Evolutionary conservation across 2,113 vertebrate genomes (phyloP).

Genomic region (Phasianus colchicus): DNA sequence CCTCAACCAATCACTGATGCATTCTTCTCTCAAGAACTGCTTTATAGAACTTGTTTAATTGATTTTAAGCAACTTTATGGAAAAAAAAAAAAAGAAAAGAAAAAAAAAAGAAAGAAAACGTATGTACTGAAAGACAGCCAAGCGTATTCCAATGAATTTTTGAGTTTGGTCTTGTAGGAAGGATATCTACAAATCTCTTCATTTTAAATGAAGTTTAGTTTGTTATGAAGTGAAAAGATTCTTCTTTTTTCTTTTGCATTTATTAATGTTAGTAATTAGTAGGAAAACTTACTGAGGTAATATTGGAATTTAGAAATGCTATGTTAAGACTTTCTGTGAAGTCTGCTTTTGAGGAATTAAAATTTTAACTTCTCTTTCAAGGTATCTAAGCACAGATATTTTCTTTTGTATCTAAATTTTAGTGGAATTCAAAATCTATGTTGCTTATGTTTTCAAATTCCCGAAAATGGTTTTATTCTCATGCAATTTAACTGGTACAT

Average conservation of each 20-base stretch:
- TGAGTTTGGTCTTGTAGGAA: not conserved
- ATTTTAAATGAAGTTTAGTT: not conserved
- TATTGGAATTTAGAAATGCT: not conserved
- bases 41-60: not conserved
- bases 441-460: not conserved
- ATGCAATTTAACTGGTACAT: not conserved
- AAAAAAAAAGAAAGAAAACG: not conserved
- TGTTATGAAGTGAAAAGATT: not conserved
- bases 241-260: not conserved
- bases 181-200: not conserved
- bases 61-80: not conserved
- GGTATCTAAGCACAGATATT: not conserved
- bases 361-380: not conserved
- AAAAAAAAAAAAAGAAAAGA: not conserved
- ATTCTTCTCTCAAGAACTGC: not conserved
- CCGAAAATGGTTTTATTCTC: not conserved
- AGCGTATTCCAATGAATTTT: not conserved
- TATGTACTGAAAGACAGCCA: not conserved
- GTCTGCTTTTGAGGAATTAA: not conserved
- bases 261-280: not conserved
- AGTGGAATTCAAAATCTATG: not conserved
- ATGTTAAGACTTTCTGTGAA: not conserved
- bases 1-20: not conserved
- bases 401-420: not conserved
- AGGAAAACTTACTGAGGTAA: not conserved